Base-by-base conservation (phyloP, 2,113 vertebrate genomes). In the Ursus arctos region DNA sequence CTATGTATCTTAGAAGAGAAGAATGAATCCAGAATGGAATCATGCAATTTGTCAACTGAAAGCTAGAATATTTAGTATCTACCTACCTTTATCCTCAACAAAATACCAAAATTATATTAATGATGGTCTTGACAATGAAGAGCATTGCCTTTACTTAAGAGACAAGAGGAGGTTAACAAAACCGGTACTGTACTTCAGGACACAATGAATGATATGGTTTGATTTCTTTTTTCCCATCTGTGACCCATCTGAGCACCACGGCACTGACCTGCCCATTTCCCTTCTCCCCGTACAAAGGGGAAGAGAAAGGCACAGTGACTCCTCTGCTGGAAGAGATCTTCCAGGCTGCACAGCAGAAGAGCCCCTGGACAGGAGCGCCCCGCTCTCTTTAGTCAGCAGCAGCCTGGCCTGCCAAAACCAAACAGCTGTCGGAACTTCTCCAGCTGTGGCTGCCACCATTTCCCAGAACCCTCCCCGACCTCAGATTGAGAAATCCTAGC, bases 11-110 rank as follows among this genome's bases (percentile, higher is more conserved):
- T 87, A 76, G 85, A 92, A 8, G 7, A 63, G 43, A 91, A 49
- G 74, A 67, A 82, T 36, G 84, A 89, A 79, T 90, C 31, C 49
- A 67, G 96, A 86, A 74, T 55, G 33, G 95, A 90, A 84, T 0
- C 24, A 33, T 71, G 49, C 59, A 67, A 74, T 26, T 5, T 86
- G 55, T 89, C 69, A 76, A 21, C 8, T 59, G 15, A 86, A 92
- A 33, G 13, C 22, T 28, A 74, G 49, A 87, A 80, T 77, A 86
- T 74, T 93, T 72, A 40, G 21, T 28, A 33, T 55, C 61, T 85
- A 28, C 49, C 33, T 88, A n/a, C 49, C 33, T 88, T 36, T 61
- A 61, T 63, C 85, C 26, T 74, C 59, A 21, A 61, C 47, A 85
- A 77, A 89, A 80, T 67, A 87, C 19, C 88, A 51, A 26, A 74